Percentiles rank a stretch among this genome's conserved stretches.
phyloP scores from a whole-genome alignment of 2,797 vertebrate genomes.

The Manis javanica region DNA sequence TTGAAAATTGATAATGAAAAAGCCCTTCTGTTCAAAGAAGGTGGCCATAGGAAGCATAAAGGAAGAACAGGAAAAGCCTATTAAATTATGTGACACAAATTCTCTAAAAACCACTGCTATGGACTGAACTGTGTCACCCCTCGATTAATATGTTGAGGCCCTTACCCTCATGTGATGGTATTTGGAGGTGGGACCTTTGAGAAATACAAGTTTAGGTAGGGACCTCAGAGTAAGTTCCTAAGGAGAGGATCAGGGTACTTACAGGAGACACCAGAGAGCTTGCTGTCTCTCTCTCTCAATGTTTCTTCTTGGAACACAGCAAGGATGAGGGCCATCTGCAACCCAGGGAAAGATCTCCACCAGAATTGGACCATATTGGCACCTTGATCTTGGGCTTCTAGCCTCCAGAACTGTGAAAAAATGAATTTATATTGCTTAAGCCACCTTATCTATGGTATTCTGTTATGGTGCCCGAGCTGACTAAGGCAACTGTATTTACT shows the following conservation, averaged over 20 bases:
- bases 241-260: neutral
- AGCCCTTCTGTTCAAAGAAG: neutral
- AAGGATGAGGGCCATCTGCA: neutral
- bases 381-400: neutral
- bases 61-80: neutral
- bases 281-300: neutral
- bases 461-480: neutral
- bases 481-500: neutral
- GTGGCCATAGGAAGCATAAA: neutral
- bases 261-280: neutral
- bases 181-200: neutral
- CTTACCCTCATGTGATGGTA: neutral
- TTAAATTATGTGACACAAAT: neutral
- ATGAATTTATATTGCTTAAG: neutral
- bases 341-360: neutral
- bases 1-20: neutral
- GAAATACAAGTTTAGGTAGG: neutral
- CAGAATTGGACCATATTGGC: neutral
- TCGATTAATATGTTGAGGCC: neutral
- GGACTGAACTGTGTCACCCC: neutral
- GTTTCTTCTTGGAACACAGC: too few species aligned
- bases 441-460: neutral
- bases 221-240: neutral
- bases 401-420: neutral
- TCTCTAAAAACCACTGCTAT: neutral